These are phyloP conservation scores for Cygnus buccinator DNA, from an alignment of 2,113 vertebrate genomes.

Conservation along the genomic window DNA sequence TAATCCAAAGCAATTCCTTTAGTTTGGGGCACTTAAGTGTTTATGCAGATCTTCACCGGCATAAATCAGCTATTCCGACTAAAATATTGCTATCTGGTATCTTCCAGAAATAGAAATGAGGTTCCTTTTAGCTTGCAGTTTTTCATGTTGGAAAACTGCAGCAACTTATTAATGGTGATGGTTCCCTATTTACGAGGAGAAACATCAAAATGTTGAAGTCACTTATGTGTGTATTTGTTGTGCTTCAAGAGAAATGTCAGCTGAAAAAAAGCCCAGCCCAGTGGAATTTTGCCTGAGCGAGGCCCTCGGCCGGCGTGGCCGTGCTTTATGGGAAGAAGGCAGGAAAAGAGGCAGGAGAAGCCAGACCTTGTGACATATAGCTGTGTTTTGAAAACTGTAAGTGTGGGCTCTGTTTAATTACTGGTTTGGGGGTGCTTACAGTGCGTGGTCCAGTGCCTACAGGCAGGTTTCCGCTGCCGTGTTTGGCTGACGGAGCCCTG, in stretches of 20 bases:
- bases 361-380: accelerated
- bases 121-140: background rate
- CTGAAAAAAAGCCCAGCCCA: background rate
- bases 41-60: background rate
- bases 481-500: background rate
- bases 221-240: background rate
- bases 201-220: background rate
- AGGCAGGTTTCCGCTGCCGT: accelerated
- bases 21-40: background rate
- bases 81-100: background rate
- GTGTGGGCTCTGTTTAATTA: background rate
- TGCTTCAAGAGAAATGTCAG: background rate
- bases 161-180: background rate
- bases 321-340: accelerated
- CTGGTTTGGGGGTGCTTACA: background rate
- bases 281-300: background rate
- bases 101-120: background rate
- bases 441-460: background rate
- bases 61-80: background rate
- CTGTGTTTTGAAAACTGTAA: background rate
- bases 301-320: background rate
- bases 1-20: background rate
- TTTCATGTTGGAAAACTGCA: background rate
- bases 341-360: background rate
- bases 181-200: background rate